phyloP scores from a whole-genome alignment of 2,113 vertebrate species.

The Gopherus flavomarginatus region DNA sequence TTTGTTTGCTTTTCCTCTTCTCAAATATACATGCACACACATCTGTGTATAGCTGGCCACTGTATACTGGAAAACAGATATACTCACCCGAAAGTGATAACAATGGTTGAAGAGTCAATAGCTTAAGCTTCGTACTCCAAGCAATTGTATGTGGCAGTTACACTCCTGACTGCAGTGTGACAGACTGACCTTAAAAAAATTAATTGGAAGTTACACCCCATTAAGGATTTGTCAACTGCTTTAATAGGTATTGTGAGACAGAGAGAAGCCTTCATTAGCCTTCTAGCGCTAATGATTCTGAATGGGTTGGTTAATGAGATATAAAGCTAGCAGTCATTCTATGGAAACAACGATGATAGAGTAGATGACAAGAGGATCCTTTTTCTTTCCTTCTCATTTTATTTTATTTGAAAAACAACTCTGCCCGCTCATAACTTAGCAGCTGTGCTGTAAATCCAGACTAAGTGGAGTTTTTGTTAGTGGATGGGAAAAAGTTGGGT shows the following conservation, averaged over 20 bases:
- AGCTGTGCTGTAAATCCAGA: background rate
- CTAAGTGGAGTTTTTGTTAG: background rate
- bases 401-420: background rate
- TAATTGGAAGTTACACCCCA: slow-evolving; percentile 64
- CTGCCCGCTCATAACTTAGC: background rate
- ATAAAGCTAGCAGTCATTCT: slow-evolving; percentile 25
- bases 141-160: background rate
- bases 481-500: background rate
- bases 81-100: background rate
- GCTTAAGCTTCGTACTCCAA: background rate
- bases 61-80: background rate
- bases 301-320: slow-evolving; percentile 53
- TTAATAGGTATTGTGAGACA: slow-evolving; percentile 58
- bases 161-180: background rate
- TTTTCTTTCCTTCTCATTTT: background rate
- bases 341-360: slow-evolving; percentile 7
- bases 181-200: slow-evolving; percentile 65
- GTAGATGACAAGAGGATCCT: background rate
- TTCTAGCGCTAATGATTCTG: slow-evolving; percentile 44
- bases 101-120: background rate
- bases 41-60: background rate
- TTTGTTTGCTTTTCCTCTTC: background rate
- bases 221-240: slow-evolving; percentile 39
- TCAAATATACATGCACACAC: background rate
- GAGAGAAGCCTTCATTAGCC: slow-evolving; percentile 47